Evolutionary conservation across 2,113 vertebrate genomes (phyloP).

Genomic region (Cromileptes altivelis): DNA sequence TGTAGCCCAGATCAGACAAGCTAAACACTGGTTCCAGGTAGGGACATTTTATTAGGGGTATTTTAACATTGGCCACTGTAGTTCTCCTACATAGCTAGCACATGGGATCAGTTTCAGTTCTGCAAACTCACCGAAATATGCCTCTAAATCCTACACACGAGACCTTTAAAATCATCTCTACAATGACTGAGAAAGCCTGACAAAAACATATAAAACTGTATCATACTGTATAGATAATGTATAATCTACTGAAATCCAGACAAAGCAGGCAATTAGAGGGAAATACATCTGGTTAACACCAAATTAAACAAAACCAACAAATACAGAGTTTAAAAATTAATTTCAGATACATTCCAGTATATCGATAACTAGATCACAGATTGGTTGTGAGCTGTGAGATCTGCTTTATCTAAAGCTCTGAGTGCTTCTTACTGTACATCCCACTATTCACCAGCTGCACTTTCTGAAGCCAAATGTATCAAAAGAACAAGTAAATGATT

Average conservation of each 20-base stretch:
- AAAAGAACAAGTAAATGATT: constrained; percentile 21
- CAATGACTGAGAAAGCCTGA: neutral
- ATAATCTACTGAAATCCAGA: neutral
- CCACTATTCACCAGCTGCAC: neutral
- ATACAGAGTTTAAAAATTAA: neutral
- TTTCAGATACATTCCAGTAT: neutral
- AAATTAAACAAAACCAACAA: neutral
- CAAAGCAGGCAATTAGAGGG: too few species aligned
- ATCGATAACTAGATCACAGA: neutral
- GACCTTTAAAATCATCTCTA: too few species aligned
- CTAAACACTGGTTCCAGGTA: too few species aligned
- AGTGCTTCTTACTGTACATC: neutral
- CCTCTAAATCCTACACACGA: too few species aligned
- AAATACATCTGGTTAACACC: too few species aligned
- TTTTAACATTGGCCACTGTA: too few species aligned
- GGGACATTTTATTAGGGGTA: too few species aligned
- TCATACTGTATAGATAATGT: neutral
- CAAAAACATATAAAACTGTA: too few species aligned
- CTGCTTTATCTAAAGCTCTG: neutral
- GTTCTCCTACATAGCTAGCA: too few species aligned
- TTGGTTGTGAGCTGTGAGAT: neutral
- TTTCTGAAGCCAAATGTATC: neutral
- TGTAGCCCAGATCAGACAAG: too few species aligned
- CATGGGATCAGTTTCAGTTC: too few species aligned
- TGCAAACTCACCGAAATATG: too few species aligned